Percentiles rank a stretch among this genome's conserved stretches.
These are phyloP conservation scores for Penelope pileata DNA, from an alignment of 2,113 vertebrate genomes.

Conservation along the genomic window DNA sequence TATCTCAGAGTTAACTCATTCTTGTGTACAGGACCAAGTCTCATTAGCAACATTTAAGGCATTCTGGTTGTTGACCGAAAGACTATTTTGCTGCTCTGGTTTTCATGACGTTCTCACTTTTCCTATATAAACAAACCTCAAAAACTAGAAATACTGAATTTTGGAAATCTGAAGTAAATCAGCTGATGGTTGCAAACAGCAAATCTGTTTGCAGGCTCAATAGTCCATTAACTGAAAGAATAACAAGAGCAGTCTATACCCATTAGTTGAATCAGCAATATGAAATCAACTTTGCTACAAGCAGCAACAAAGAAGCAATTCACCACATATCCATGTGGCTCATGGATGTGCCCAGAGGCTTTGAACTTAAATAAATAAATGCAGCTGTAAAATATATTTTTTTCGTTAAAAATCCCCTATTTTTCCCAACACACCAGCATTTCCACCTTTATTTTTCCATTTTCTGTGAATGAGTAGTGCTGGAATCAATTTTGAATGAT, in stretches of 20 bases:
- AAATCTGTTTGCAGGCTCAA: conserved; percentile 13
- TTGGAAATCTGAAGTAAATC: conserved; percentile 20
- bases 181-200: conserved; percentile 27
- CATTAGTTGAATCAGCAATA: conserved; percentile 30
- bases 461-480: not conserved
- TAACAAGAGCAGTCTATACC: not conserved
- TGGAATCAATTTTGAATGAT: conserved; percentile 8
- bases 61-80: not conserved
- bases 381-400: not conserved
- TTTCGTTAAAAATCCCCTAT: not conserved
- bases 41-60: not conserved
- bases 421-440: not conserved
- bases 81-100: not conserved
- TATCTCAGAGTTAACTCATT: not conserved
- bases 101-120: not conserved
- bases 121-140: not conserved
- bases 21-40: not conserved
- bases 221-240: conserved; percentile 31
- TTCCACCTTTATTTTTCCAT: not conserved
- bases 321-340: not conserved
- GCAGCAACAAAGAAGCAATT: conserved; percentile 37
- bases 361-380: conserved; percentile 41
- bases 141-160: not conserved
- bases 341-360: not conserved
- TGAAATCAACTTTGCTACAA: conserved; percentile 30